A percentile compares a stretch with the other conserved stretches of the same genome.
Evolutionary conservation across 1,140 invertebrate species (phyloP).

Genomic region (Pristionchus pacificus): DNA sequence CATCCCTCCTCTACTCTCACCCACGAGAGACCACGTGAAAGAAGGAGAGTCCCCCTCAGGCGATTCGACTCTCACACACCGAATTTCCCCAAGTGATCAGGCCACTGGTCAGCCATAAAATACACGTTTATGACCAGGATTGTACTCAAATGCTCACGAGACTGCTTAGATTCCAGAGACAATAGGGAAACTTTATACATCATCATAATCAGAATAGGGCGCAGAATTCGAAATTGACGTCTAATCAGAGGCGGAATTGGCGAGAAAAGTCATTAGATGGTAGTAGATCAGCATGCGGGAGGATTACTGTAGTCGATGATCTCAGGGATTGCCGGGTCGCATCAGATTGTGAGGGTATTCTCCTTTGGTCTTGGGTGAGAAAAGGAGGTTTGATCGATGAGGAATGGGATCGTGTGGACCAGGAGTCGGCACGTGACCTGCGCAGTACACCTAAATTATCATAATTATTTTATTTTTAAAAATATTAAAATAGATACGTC

Average conservation of each 20-base stretch:
- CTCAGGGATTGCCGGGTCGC: constrained; percentile 34
- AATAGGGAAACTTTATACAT: neutral
- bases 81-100: too few species aligned
- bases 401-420: constrained; percentile 57
- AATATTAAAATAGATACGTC: too few species aligned
- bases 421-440: constrained; percentile 55
- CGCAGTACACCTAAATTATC: constrained; percentile 52
- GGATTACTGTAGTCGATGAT: too few species aligned
- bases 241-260: neutral
- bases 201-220: too few species aligned
- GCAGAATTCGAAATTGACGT: too few species aligned
- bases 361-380: constrained; percentile 56
- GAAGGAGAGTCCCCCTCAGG: too few species aligned
- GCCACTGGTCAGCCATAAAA: too few species aligned
- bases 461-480: neutral
- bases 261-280: neutral
- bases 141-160: too few species aligned
- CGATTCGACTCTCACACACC: too few species aligned
- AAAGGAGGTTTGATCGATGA: constrained; percentile 55
- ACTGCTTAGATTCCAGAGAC: too few species aligned
- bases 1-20: neutral
- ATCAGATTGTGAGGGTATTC: constrained; percentile 57
- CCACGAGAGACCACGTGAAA: neutral
- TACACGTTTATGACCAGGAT: too few species aligned
- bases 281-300: too few species aligned